These are phyloP conservation scores for Puffinus mauretanicus DNA, from an alignment of 2,113 vertebrate species.

Conservation along the genomic window DNA sequence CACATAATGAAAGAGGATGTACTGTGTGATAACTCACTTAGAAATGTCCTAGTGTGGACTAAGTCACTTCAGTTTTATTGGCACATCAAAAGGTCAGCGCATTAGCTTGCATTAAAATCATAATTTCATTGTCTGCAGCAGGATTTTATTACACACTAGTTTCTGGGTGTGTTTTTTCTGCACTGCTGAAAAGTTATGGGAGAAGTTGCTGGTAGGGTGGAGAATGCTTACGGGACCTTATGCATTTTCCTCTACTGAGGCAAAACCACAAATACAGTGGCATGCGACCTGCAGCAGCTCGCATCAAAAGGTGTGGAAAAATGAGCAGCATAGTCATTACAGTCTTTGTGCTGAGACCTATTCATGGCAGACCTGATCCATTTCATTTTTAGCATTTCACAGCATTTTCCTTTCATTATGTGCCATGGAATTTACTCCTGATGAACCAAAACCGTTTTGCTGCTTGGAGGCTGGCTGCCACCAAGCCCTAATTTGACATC, in stretches of 20 bases:
- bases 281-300: neutral
- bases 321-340: rapidly evolving
- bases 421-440: neutral
- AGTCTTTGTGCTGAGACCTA: neutral
- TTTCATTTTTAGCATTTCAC: neutral
- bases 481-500: neutral
- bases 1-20: neutral
- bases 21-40: neutral
- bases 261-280: neutral
- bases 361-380: neutral
- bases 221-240: neutral
- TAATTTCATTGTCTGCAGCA: neutral
- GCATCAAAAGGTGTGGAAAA: neutral
- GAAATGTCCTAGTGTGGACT: neutral
- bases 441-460: neutral
- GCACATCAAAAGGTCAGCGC: neutral
- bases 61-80: neutral
- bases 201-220: neutral
- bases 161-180: neutral
- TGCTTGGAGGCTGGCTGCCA: neutral
- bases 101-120: neutral
- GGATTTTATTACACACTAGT: neutral
- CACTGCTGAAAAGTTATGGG: neutral
- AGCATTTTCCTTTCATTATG: neutral
- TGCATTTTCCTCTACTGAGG: neutral